A percentile compares a stretch with the other conserved stretches of the same genome.
phyloP scores from a whole-genome alignment of 1,140 invertebrate genomes.

The Trichoplusia ni region DNA sequence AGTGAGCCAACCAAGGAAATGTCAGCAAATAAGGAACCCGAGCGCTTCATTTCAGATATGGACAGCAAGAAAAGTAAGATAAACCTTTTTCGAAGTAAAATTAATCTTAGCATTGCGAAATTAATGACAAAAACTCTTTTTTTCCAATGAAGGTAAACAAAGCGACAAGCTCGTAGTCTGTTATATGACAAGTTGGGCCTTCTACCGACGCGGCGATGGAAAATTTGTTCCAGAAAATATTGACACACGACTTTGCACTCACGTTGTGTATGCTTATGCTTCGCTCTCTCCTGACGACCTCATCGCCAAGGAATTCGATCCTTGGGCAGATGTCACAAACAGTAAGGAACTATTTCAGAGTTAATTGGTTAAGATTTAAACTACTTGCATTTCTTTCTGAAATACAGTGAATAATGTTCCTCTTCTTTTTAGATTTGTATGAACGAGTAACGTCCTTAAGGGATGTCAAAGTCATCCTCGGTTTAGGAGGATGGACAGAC shows the following conservation, averaged over 20 bases:
- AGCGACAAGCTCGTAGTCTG: slow-evolving; percentile 87
- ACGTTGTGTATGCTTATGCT: slow-evolving; percentile 95
- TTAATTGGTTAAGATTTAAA: background rate
- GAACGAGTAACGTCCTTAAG: slow-evolving; percentile 84
- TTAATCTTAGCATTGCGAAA: background rate
- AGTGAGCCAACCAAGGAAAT: slow-evolving; percentile 41
- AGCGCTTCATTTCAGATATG: slow-evolving; percentile 38
- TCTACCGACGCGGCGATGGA: slow-evolving; percentile 90
- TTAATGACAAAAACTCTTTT: background rate
- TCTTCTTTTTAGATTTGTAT: slow-evolving; percentile 84
- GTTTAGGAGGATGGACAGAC: slow-evolving; percentile 95
- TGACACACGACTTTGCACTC: slow-evolving; percentile 90
- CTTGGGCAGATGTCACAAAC: slow-evolving; percentile 92
- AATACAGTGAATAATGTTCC: background rate
- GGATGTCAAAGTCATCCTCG: slow-evolving; percentile 87
- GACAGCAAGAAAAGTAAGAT: slow-evolving; percentile 65
- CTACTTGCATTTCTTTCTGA: background rate
- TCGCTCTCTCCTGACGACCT: slow-evolving; percentile 89
- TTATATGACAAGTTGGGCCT: slow-evolving; percentile 94
- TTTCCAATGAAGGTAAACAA: slow-evolving; percentile 52
- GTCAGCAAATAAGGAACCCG: slow-evolving; percentile 34
- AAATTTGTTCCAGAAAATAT: slow-evolving; percentile 93
- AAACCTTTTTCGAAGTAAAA: background rate
- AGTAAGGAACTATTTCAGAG: slow-evolving; percentile 80
- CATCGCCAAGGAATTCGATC: slow-evolving; percentile 89